Evolutionary conservation across 2,113 vertebrate genomes (phyloP).

Genomic region (Arenaria interpres): DNA sequence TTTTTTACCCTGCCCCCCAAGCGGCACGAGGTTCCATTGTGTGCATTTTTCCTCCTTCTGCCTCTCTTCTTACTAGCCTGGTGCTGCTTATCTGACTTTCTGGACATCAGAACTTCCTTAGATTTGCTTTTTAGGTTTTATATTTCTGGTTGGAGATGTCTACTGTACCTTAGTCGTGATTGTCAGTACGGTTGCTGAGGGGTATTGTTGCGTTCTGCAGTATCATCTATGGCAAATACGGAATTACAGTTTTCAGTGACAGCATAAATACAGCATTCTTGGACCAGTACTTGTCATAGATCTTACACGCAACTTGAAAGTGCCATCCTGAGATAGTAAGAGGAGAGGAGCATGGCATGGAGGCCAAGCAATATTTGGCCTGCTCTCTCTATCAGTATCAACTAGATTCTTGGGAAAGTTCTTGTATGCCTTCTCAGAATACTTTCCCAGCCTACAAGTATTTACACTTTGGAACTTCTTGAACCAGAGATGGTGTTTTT

Average conservation of each 20-base stretch:
- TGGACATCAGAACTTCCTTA: not conserved
- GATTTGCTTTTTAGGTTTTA: not conserved
- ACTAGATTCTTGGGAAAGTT: not conserved
- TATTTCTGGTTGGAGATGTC: not conserved
- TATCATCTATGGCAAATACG: not conserved
- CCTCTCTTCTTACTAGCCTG: not conserved
- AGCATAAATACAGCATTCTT: not conserved
- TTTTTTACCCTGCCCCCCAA: not conserved
- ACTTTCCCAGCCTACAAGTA: not conserved
- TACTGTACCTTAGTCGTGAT: not conserved
- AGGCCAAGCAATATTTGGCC: not conserved
- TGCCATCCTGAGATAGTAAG: not conserved
- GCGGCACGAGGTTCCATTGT: not conserved
- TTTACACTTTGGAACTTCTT: not conserved
- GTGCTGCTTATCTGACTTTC: not conserved
- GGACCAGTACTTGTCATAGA: not conserved
- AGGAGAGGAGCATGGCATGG: not conserved
- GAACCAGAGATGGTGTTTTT: not conserved
- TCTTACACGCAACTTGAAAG: not conserved
- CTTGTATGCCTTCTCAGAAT: not conserved
- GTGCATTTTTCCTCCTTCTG: not conserved
- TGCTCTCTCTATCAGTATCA: not conserved
- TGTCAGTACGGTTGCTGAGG: not conserved
- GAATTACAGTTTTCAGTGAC: not conserved
- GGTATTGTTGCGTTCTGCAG: not conserved